Evolutionary conservation across 1,140 invertebrate genomes (phyloP), one percentile per base, ranked within the genome.

Genomic region (Ips nitidus): DNA sequence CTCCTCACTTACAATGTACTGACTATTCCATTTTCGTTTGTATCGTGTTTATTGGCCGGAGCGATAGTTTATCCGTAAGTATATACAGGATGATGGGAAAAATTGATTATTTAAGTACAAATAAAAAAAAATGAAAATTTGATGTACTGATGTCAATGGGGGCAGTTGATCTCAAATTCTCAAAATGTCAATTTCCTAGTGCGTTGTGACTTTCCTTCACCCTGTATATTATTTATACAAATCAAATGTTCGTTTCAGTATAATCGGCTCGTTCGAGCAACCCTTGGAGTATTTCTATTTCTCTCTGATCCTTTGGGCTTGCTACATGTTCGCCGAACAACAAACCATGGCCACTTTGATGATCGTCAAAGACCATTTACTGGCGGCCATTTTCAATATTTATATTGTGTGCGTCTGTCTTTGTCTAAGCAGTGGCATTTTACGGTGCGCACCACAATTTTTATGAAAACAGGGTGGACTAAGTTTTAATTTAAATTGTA

Each of bases 281-380:
- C 78, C 77, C 39, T 22, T 83, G 57, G 83, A 86, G 66, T 89
- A 83, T 78, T 41, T 86, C 1, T 86, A 86, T 75, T 87, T 90
- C 69, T 82, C 84, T 3, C 79, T 89, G n/a, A 85, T 89, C 1
- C 81, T 96, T 0, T 92, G 90, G 89, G 88, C 90, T 0, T 91
- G 89, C 75, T 93, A 90, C 77, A 84, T 93, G 0, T 89, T 93
- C 65, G 88, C 91, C 0, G 93, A 97, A 76, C 93, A 96, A 76
- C 87, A 94, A 69, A 89, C 92, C 0, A 88, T 95, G 41, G 88
- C 91, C 0, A 84, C 94, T 41, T 83, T 95, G 73, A 89, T 95
- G 86, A 83, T 94, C 4, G 84, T 95, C 0, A 93, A 91, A 75
- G 88, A 88, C 72, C 86, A 89, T 0, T 86, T 94, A 40, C 88